Conservation (phyloP, 2,888 invertebrate genomes). For the Diplazon laetatorius region DNA sequence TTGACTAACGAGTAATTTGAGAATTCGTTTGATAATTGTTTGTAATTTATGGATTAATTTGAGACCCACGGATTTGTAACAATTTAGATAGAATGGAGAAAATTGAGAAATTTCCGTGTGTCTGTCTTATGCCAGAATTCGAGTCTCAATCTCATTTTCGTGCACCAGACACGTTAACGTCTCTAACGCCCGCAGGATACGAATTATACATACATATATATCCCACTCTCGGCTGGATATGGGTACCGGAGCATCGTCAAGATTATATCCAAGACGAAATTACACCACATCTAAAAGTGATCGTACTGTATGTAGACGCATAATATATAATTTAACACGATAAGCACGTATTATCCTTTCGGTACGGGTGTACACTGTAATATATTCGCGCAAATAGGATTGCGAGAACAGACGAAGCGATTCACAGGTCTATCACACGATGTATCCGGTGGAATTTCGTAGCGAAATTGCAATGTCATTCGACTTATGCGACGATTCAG, state of each 20-base stretch:
- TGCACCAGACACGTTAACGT: conserved; percentile 21
- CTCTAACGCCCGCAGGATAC: conserved; percentile 49
- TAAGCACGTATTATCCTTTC: conserved; percentile 56
- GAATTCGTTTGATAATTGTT: no score
- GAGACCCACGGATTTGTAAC: not conserved
- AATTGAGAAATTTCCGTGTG: conserved; percentile 1
- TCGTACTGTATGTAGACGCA: conserved; percentile 29
- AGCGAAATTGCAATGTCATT: conserved; percentile 6
- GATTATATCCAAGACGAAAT: conserved; percentile 60
- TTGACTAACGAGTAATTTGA: no score
- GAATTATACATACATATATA: conserved; percentile 58
- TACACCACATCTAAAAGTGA: conserved; percentile 51
- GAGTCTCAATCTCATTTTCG: conserved; percentile 9
- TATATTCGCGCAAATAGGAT: conserved; percentile 8
- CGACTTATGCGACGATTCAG: not conserved
- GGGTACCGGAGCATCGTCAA: conserved; percentile 37
- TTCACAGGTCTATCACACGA: conserved; percentile 9
- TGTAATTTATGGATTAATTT: not conserved
- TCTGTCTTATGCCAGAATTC: conserved; percentile 34
- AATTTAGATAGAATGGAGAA: not conserved
- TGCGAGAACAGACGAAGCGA: conserved; percentile 9
- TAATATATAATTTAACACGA: conserved; percentile 47
- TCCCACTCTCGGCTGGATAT: conserved; percentile 32
- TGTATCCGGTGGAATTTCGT: not conserved
- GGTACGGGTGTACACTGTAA: conserved; percentile 9